Evolutionary conservation across 2,888 invertebrate species (phyloP), one percentile per base, ranked within the genome.

Genomic region (Esperia sulphurella): DNA sequence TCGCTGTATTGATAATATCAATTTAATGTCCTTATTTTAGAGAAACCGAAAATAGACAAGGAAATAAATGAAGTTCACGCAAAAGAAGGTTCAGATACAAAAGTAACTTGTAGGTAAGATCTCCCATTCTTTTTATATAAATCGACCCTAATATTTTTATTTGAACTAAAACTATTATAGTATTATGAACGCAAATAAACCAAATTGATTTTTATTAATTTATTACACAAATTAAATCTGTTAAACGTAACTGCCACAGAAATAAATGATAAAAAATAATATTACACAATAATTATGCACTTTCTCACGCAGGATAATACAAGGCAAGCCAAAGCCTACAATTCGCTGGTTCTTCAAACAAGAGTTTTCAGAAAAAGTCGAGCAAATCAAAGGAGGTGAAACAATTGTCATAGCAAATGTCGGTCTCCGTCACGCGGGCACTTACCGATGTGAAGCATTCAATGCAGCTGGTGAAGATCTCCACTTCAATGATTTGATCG

Each of bases 71-170:
- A 46, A 46, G 39, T 66, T 9, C 37, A 35, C 0, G 57, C 49
- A 5, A 41, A 46, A 30, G 50, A 55, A 41, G 66, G 67, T 8
- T 54, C 57, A 0, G 48, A 58, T 47, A 53, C 50, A 8, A 38
- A 53, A 29, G 49, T 80, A 30, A 45, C 40, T 39, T 80, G 80
- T 65, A 66, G 58, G 79, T 79, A 57, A 61, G 61, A 49, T 31
- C 10, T 31, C 31, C 21, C 3, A n/a, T n/a, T n/a, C n/a, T 21
- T 21, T 21, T 21, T 21, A 21, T n/a, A n/a, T n/a, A 21, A 21
- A 21, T 21, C 21, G 21, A 21, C 21, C 21, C 21, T n/a, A 21
- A 21, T 3, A 21, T 21, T 21, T 3, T 3, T 21, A 21, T 21
- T 3, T 21, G 21, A 21, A 21, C 3, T 21, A 5, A 21, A 5